Base-by-base conservation (phyloP, 2,113 vertebrate species). In the Saimiri boliviensis region DNA sequence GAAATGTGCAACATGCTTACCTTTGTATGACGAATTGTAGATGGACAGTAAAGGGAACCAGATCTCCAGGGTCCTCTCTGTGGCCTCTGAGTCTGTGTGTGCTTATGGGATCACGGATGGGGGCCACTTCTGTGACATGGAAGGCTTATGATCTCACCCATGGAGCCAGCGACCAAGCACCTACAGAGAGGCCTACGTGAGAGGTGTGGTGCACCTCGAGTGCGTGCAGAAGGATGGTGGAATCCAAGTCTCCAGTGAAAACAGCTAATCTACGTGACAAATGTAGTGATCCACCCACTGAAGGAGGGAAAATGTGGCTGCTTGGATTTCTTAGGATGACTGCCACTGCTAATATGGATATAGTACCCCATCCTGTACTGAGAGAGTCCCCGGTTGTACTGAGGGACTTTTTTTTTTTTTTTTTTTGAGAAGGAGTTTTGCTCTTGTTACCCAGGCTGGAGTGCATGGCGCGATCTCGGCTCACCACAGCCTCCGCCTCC, bases 81-180 rank as follows among this genome's bases (percentile, higher is more conserved):
- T 99, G 94, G 99, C 99, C 77, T 99, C 99, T 0, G 99, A 99
- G 56, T 99, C 99, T 47, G 98, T 99, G 98, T 99, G 99, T 47
- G 99, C 99, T 87, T 99, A 99, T 9, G 99, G 99, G 0, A 99
- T 99, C 84, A 98, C 99, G 97, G 99, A 99, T 98, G 99, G 99
- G 8, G 99, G 99, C 82, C 98, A 99, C 92, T 98, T 97, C 27
- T 87, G 98, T 0, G 98, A 99, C 60, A 95, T 99, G 93, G 97
- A 97, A 99, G 83, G 99, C 99, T n/a, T 99, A 99, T 14, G 99
- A 99, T 49, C 98, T 99, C 10, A 99, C 99, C n/a, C 98, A 99
- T 1, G 98, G 99, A 3, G 99, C 99, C 94, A 99, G 99, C 98
- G 99, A 99, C 98, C 99, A 99, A 97, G 99, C 63, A 99, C 99